These are phyloP conservation scores for Mungos mungo DNA, from an alignment of 2,113 vertebrate genomes.

Conservation along the genomic window DNA sequence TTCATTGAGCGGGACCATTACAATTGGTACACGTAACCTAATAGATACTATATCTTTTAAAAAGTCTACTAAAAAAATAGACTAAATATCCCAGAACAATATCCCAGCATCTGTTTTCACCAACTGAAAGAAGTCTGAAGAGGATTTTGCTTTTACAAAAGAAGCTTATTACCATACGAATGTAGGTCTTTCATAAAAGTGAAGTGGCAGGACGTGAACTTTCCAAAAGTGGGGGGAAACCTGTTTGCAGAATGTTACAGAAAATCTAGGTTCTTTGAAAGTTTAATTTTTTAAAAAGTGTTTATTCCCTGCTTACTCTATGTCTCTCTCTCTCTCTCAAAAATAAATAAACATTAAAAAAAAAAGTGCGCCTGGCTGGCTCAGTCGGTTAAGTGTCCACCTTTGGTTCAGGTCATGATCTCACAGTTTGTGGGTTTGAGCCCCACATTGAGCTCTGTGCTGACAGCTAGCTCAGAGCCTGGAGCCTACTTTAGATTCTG, in stretches of 20 bases:
- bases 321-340: no score
- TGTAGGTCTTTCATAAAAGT: background rate
- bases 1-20: background rate
- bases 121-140: background rate
- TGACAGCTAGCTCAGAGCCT: no score
- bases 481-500: no score
- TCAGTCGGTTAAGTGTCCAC: no score
- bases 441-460: no score
- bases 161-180: background rate
- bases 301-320: no score
- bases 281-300: background rate
- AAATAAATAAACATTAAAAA: no score
- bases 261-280: slow-evolving; percentile 55
- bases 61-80: background rate
- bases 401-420: no score
- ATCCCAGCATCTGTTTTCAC: background rate
- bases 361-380: no score
- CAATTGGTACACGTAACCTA: background rate
- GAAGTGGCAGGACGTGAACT: background rate
- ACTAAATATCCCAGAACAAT: background rate
- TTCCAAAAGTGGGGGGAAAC: background rate
- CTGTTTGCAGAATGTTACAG: slow-evolving; percentile 29
- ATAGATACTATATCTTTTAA: background rate
- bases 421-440: no score
- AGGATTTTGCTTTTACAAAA: background rate